Evolutionary conservation across 1,140 invertebrate genomes (phyloP).

Genomic region (Protaetia brevitarsis): DNA sequence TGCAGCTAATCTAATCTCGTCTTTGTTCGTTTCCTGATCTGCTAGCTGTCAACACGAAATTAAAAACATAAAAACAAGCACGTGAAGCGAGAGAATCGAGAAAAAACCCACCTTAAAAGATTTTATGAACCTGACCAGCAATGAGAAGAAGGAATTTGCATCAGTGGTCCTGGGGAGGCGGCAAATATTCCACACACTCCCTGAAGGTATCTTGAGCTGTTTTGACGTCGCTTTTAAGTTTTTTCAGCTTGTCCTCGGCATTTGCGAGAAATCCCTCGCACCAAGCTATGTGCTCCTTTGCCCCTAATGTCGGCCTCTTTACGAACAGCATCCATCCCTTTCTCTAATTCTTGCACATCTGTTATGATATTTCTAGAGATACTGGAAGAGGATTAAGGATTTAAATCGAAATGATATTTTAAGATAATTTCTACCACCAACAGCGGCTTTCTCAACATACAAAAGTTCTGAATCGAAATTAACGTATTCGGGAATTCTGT

Average conservation of each 20-base stretch:
- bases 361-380: slow-evolving; percentile 91
- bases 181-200: slow-evolving; percentile 95
- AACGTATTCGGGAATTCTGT: slow-evolving; percentile 80
- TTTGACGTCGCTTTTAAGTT: slow-evolving; percentile 75
- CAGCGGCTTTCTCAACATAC: slow-evolving; percentile 92
- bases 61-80: too few relatives aligned
- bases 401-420: too few relatives aligned
- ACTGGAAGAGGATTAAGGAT: slow-evolving; percentile 65
- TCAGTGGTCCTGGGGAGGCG: slow-evolving; percentile 86
- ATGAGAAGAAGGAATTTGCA: slow-evolving; percentile 91
- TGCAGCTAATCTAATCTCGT: slow-evolving; percentile 75
- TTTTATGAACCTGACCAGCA: slow-evolving; percentile 88
- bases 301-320: slow-evolving; percentile 77
- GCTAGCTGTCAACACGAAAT: slow-evolving; percentile 76
- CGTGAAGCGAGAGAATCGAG: too few relatives aligned
- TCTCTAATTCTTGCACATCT: slow-evolving; percentile 91
- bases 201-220: slow-evolving; percentile 84
- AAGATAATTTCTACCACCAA: too few relatives aligned
- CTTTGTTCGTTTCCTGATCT: slow-evolving; percentile 89
- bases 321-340: slow-evolving; percentile 91
- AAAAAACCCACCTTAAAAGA: slow-evolving; percentile 82
- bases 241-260: slow-evolving; percentile 83
- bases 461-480: slow-evolving; percentile 90
- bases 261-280: slow-evolving; percentile 84
- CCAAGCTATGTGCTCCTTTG: slow-evolving; percentile 60